Evolutionary conservation across 2,797 vertebrate species (phyloP).

Genomic region (Characodon lateralis): DNA sequence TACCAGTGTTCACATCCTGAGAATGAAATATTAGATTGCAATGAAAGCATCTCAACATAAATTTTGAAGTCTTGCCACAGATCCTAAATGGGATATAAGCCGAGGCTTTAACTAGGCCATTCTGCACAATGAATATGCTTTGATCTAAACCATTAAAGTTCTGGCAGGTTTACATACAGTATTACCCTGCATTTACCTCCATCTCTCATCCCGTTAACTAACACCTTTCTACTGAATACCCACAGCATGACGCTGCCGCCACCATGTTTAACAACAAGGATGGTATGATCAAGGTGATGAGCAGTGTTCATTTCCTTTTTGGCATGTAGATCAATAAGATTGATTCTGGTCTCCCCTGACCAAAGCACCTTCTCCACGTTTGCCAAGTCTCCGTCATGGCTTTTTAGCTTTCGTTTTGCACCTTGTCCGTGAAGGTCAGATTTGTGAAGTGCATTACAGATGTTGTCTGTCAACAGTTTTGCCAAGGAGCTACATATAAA

Average conservation of each 20-base stretch:
- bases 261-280: neutral
- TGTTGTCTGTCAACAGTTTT: neutral
- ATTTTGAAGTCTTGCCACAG: neutral
- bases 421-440: too few species aligned
- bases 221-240: too few species aligned
- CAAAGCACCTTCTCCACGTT: neutral
- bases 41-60: too few species aligned
- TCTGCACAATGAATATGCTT: neutral
- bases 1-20: too few species aligned
- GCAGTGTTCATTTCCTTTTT: neutral
- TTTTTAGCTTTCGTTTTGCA: too few species aligned
- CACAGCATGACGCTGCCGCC: neutral
- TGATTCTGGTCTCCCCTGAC: neutral
- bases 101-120: neutral
- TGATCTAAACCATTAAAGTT: neutral
- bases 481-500: neutral
- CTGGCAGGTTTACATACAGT: neutral
- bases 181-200: neutral
- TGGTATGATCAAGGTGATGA: neutral
- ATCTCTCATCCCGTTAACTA: neutral
- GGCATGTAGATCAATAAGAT: neutral
- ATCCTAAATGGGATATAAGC: neutral
- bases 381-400: too few species aligned
- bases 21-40: too few species aligned
- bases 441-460: neutral